phyloP scores from a whole-genome alignment of 1,140 invertebrate species.

The Triops longicaudatus region DNA sequence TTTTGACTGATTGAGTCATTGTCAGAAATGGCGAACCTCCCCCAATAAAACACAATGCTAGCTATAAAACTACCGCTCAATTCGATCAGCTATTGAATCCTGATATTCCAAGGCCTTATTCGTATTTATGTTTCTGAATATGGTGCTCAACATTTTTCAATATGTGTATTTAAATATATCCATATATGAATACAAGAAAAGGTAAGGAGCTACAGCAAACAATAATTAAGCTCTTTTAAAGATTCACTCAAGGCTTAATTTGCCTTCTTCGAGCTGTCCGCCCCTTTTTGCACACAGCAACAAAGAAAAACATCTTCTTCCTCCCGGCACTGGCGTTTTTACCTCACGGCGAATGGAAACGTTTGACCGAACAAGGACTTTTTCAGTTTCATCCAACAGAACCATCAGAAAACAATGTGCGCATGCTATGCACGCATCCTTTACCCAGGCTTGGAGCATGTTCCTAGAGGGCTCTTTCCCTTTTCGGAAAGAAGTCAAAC shows the following conservation, averaged over 20 bases:
- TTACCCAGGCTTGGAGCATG: neutral
- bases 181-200: neutral
- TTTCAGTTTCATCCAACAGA: neutral
- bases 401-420: neutral
- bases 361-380: neutral
- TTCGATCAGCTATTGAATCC: neutral
- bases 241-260: neutral
- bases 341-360: neutral
- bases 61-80: neutral
- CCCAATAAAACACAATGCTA: neutral
- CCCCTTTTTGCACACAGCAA: neutral
- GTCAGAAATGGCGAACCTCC: neutral
- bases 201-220: neutral
- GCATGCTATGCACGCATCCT: neutral
- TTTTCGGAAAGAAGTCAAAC: no score
- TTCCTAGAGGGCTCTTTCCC: neutral
- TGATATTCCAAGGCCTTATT: neutral
- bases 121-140: neutral
- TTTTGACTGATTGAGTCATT: conserved; percentile 4
- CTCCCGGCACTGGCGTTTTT: neutral
- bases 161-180: no score
- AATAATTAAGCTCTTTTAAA: neutral
- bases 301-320: neutral
- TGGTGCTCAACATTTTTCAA: no score
- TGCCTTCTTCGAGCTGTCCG: neutral